Percentiles rank a stretch among this genome's conserved stretches.
Conservation (phyloP, 2,888 invertebrate genomes). For the Ethmia dodecea region DNA sequence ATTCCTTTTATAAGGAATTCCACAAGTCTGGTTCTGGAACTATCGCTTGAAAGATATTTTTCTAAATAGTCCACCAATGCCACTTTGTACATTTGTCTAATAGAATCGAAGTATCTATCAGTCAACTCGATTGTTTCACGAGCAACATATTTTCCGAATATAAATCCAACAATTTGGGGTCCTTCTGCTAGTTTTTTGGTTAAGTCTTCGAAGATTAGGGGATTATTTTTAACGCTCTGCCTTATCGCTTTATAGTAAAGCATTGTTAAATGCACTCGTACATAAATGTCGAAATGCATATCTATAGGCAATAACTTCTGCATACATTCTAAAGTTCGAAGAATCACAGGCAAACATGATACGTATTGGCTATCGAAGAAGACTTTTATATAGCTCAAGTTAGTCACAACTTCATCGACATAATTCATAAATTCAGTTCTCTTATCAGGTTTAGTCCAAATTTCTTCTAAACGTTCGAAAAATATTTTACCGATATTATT, state of each 20-base stretch:
- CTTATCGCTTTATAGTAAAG: constrained; percentile 42
- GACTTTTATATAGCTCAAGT: constrained; percentile 35
- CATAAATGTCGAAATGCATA: constrained; percentile 31
- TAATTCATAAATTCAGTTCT: constrained; percentile 2
- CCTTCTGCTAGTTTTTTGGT: constrained; percentile 26
- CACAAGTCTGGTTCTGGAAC: background rate
- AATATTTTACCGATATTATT: constrained; percentile 30
- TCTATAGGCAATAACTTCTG: constrained; percentile 34
- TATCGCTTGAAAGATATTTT: background rate
- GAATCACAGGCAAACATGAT: constrained; percentile 35
- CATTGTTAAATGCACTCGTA: constrained; percentile 41
- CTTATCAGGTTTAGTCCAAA: constrained; percentile 11
- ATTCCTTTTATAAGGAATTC: background rate
- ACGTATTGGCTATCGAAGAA: constrained; percentile 34
- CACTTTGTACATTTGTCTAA: constrained; percentile 31
- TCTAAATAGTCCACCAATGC: constrained; percentile 25
- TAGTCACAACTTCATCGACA: constrained; percentile 26
- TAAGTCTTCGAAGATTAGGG: constrained; percentile 30
- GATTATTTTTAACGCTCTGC: constrained; percentile 28
- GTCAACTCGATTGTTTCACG: constrained; percentile 32
- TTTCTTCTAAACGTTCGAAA: constrained; percentile 27
- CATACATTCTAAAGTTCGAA: constrained; percentile 31
- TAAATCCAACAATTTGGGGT: constrained; percentile 32
- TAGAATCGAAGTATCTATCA: constrained; percentile 34
- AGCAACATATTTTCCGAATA: constrained; percentile 38